Conservation (phyloP, 2,113 vertebrate species). For the Todiramphus chloris region DNA sequence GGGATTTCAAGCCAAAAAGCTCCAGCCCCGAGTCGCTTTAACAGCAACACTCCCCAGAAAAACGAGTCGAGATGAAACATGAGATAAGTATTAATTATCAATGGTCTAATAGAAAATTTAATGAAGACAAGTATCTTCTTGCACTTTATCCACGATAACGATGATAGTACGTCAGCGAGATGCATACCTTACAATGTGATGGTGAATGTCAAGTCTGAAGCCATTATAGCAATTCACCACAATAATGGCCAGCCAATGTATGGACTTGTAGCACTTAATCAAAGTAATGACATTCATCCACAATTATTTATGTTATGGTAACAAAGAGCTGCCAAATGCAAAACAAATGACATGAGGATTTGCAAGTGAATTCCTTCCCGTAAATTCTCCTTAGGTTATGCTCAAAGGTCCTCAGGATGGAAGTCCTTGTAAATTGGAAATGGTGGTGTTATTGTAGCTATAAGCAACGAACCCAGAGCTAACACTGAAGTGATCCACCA, state of each 20-base stretch:
- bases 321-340: slow-evolving; percentile 70
- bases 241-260: slow-evolving; percentile 69
- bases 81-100: slow-evolving; percentile 71
- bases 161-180: slow-evolving; percentile 50
- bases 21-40: slow-evolving; percentile 39
- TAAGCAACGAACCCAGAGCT: not conserved
- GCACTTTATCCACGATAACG: slow-evolving; percentile 60
- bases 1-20: slow-evolving; percentile 56
- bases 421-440: not conserved
- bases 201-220: slow-evolving; percentile 64
- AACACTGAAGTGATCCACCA: not conserved
- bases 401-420: slow-evolving; percentile 19
- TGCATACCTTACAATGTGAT: slow-evolving; percentile 39
- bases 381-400: slow-evolving; percentile 52
- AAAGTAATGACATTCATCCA: slow-evolving; percentile 64
- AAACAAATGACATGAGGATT: slow-evolving; percentile 72
- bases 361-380: slow-evolving; percentile 63
- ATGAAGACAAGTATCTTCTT: slow-evolving; percentile 70
- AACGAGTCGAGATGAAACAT: slow-evolving; percentile 52
- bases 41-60: slow-evolving; percentile 47
- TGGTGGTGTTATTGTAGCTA: not conserved
- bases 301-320: slow-evolving; percentile 69
- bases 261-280: slow-evolving; percentile 59
- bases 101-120: slow-evolving; percentile 70
- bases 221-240: slow-evolving; percentile 68